Percentiles rank a stretch among this genome's conserved stretches.
phyloP scores from a whole-genome alignment of 2,113 vertebrate species.

The Eurystomus gularis region DNA sequence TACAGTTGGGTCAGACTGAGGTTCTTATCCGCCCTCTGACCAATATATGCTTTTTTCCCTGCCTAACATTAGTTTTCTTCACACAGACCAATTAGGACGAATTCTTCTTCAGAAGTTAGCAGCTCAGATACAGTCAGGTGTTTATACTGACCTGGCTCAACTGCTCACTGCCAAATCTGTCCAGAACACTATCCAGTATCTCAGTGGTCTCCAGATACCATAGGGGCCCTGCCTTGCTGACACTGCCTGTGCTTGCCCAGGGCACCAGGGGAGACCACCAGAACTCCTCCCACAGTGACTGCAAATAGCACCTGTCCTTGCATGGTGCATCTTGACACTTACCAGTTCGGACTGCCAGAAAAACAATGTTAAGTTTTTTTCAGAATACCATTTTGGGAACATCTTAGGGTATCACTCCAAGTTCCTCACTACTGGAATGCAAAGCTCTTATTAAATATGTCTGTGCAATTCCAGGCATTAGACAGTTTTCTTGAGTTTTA shows the following conservation, averaged over 20 bases:
- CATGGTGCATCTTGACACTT: background rate
- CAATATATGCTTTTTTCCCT: background rate
- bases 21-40: conserved; percentile 55
- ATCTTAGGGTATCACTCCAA: background rate
- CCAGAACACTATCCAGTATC: background rate
- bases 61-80: conserved; percentile 18
- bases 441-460: conserved; percentile 40
- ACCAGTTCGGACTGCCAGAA: background rate
- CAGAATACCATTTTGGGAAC: background rate
- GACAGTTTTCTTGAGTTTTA: conserved; percentile 31
- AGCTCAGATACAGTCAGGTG: conserved; percentile 2
- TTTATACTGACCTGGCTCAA: background rate
- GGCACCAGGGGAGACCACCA: background rate
- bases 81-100: conserved; percentile 71
- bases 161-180: background rate
- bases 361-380: background rate
- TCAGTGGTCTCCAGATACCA: background rate
- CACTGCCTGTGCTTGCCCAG: background rate
- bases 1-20: conserved; percentile 61
- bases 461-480: conserved; percentile 17
- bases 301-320: background rate
- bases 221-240: background rate
- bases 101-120: conserved; percentile 60
- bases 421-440: background rate
- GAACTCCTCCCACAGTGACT: background rate